Conservation (phyloP, 2,888 invertebrate genomes). For the Hermaeophaga mercurialis region DNA sequence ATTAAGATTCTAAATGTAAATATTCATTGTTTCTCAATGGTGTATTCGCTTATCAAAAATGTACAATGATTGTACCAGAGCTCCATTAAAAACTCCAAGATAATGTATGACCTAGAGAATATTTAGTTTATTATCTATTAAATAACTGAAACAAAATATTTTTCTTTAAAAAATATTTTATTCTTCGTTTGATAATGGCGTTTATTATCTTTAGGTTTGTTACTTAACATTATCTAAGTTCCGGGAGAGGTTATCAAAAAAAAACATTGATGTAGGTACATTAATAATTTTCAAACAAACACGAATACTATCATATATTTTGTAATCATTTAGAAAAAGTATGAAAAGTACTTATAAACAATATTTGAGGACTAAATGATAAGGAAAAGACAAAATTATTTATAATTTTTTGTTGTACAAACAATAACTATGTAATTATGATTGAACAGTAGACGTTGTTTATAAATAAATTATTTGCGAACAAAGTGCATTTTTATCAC, state of each 20-base stretch:
- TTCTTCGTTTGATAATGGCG: too few relatives aligned
- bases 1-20: too few relatives aligned
- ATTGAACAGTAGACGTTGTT: slow-evolving; percentile 6
- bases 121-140: too few relatives aligned
- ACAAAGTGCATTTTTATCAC: slow-evolving; percentile 23
- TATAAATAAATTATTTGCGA: slow-evolving; percentile 20
- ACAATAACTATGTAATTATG: slow-evolving; percentile 3
- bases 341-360: neutral
- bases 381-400: neutral
- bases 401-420: neutral
- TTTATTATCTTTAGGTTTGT: too few relatives aligned
- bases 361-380: neutral
- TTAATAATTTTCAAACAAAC: neutral
- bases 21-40: too few relatives aligned
- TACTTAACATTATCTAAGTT: too few relatives aligned
- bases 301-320: neutral
- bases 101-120: too few relatives aligned
- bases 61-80: too few relatives aligned
- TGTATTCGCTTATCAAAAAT: too few relatives aligned
- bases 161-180: too few relatives aligned
- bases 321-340: neutral
- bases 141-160: too few relatives aligned
- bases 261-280: neutral
- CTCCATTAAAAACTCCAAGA: too few relatives aligned
- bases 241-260: neutral